These are phyloP conservation scores for Pithys albifrons DNA, from an alignment of 2,113 vertebrate genomes.

Conservation along the genomic window DNA sequence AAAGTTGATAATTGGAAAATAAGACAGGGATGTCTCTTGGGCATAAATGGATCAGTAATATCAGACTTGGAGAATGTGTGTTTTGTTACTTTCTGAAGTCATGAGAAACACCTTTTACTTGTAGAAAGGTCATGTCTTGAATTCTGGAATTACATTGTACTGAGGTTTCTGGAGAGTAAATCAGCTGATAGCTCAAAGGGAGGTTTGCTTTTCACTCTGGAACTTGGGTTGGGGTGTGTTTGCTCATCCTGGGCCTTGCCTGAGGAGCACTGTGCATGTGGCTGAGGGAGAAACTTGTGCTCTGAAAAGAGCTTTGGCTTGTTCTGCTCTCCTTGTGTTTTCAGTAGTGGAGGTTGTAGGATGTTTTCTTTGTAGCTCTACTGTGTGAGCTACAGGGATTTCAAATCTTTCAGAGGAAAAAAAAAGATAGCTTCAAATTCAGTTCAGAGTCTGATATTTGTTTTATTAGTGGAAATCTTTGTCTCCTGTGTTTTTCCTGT, in stretches of 20 bases:
- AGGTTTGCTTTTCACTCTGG: not conserved
- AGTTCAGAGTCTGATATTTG: conserved; percentile 67
- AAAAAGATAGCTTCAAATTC: conserved; percentile 54
- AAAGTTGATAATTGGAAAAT: not conserved
- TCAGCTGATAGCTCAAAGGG: not conserved
- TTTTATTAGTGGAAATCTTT: conserved; percentile 78
- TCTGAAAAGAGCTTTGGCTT: conserved; percentile 11
- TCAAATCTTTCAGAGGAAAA: conserved; percentile 34
- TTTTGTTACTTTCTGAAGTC: not conserved
- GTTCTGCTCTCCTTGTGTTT: not conserved
- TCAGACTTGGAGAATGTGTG: not conserved
- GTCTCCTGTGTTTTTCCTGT: conserved; percentile 73
- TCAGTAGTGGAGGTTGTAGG: conserved; percentile 21
- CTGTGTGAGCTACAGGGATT: conserved; percentile 55
- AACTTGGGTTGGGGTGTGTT: not conserved
- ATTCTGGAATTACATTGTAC: not conserved
- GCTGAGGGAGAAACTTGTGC: not conserved
- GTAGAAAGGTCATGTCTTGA: not conserved
- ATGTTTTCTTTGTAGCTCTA: conserved; percentile 45
- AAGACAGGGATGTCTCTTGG: not conserved
- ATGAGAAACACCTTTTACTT: not conserved
- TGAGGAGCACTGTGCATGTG: not conserved
- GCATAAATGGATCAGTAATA: not conserved
- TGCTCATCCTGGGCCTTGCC: not conserved
- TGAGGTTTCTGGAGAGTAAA: not conserved